Conservation (phyloP, 2,797 vertebrate genomes). For the Salmo trutta region DNA sequence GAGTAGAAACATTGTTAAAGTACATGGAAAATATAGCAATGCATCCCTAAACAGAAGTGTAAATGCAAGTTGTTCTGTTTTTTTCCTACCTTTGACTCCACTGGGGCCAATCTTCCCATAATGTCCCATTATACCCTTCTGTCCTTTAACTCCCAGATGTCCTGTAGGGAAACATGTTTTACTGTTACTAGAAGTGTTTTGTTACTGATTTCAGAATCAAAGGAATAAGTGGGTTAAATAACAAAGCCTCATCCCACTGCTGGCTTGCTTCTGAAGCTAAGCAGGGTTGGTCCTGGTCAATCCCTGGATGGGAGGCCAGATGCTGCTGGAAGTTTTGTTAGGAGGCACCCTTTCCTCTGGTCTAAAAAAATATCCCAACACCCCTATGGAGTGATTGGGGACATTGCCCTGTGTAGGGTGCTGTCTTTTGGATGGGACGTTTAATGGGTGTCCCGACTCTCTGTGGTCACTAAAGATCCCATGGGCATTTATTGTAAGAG, state of each 20-base stretch:
- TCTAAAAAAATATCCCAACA: too few relatives aligned
- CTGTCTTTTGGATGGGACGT: too few relatives aligned
- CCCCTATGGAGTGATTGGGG: too few relatives aligned
- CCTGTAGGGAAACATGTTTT: constrained; percentile 57
- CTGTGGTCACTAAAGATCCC: too few relatives aligned
- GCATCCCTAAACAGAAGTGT: background rate
- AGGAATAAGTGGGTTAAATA: background rate
- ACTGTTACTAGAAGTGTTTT: background rate
- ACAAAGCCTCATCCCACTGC: background rate
- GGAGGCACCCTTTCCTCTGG: too few relatives aligned
- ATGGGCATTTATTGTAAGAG: too few relatives aligned
- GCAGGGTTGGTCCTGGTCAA: too few relatives aligned
- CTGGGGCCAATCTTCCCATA: constrained; percentile 94
- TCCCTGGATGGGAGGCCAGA: too few relatives aligned
- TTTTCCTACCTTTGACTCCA: constrained; percentile 89
- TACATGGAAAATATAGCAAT: background rate
- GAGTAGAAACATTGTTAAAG: constrained; percentile 29
- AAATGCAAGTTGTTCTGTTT: background rate
- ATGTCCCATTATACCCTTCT: constrained; percentile 90
- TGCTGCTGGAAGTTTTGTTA: too few relatives aligned
- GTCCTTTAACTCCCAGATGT: constrained; percentile 86
- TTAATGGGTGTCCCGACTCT: too few relatives aligned
- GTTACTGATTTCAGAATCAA: background rate
- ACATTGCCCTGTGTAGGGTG: too few relatives aligned
- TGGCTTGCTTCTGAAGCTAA: too few relatives aligned